phyloP scores from a whole-genome alignment of 1,140 invertebrate genomes.

The Mercenaria mercenaria region DNA sequence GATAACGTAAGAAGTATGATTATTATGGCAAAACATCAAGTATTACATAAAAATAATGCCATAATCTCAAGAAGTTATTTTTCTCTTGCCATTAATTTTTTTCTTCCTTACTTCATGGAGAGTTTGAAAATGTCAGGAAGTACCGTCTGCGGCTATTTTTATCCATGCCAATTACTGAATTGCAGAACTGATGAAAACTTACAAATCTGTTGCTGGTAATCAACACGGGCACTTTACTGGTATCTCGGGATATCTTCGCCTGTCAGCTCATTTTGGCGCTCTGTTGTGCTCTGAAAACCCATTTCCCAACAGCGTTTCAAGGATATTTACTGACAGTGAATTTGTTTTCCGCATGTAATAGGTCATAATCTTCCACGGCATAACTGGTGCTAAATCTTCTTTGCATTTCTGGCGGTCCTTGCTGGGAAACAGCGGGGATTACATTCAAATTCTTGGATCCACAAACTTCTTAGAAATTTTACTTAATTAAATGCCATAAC shows the following conservation, averaged over 20 bases:
- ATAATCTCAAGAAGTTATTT: slow-evolving; percentile 53
- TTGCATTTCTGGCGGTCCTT: slow-evolving; percentile 22
- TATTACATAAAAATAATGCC: slow-evolving; percentile 57
- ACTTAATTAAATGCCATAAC: slow-evolving; percentile 65
- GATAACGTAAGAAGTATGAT: slow-evolving; percentile 53
- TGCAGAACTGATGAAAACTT: slow-evolving; percentile 51
- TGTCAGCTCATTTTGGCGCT: slow-evolving; percentile 35
- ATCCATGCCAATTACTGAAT: slow-evolving; percentile 49
- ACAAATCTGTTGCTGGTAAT: slow-evolving; percentile 45
- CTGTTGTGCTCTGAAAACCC: neutral
- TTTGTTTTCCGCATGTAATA: slow-evolving; percentile 31
- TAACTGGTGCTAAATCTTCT: slow-evolving; percentile 48
- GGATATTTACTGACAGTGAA: slow-evolving; percentile 44
- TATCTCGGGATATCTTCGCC: slow-evolving; percentile 34
- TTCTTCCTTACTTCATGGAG: neutral
- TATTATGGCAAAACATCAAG: slow-evolving; percentile 53
- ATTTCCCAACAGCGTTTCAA: slow-evolving; percentile 40
- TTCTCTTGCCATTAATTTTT: slow-evolving; percentile 41
- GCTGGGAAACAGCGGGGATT: slow-evolving; percentile 8
- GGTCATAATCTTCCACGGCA: neutral
- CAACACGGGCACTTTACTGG: slow-evolving; percentile 50
- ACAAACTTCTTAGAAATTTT: slow-evolving; percentile 43
- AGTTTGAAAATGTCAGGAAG: slow-evolving; percentile 14
- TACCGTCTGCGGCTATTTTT: slow-evolving; percentile 56
- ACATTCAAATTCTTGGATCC: slow-evolving; percentile 49